These are phyloP conservation scores for Thymelicus acteon DNA, from an alignment of 2,888 invertebrate genomes.

Conservation along the genomic window DNA sequence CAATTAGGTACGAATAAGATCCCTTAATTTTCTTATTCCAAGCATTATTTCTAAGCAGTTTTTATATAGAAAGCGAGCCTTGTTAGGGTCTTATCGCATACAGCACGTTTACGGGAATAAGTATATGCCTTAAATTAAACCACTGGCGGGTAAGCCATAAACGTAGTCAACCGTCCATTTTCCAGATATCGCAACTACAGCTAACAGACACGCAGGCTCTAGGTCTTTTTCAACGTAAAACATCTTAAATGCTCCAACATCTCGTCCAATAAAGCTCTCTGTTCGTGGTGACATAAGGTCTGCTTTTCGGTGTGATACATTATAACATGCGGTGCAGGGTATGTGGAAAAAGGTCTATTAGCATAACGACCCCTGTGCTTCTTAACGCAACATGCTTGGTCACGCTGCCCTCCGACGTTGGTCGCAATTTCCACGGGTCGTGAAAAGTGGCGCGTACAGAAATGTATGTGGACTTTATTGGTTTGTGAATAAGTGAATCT, in stretches of 20 bases:
- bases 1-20: not conserved
- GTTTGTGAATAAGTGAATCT: conserved; percentile 19
- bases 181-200: conserved; percentile 77
- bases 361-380: conserved; percentile 81
- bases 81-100: conserved; percentile 71
- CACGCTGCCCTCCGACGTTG: conserved; percentile 79
- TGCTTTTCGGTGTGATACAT: conserved; percentile 39
- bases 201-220: conserved; percentile 74
- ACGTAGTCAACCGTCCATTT: conserved; percentile 84
- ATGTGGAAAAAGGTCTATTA: conserved; percentile 62
- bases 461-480: conserved; percentile 39
- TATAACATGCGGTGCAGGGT: conserved; percentile 42
- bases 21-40: conserved; percentile 12
- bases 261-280: conserved; percentile 38
- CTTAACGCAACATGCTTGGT: conserved; percentile 84
- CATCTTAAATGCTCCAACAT: conserved; percentile 42
- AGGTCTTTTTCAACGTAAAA: conserved; percentile 42
- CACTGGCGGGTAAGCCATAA: conserved; percentile 77
- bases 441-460: conserved; percentile 42
- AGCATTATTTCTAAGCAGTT: conserved; percentile 12
- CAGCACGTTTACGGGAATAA: conserved; percentile 69
- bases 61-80: conserved; percentile 67
- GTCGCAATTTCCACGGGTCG: conserved; percentile 78
- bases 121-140: conserved; percentile 74
- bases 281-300: conserved; percentile 30